These are phyloP conservation scores for Cydia fagiglandana DNA, from an alignment of 1,140 invertebrate species.

Conservation along the genomic window DNA sequence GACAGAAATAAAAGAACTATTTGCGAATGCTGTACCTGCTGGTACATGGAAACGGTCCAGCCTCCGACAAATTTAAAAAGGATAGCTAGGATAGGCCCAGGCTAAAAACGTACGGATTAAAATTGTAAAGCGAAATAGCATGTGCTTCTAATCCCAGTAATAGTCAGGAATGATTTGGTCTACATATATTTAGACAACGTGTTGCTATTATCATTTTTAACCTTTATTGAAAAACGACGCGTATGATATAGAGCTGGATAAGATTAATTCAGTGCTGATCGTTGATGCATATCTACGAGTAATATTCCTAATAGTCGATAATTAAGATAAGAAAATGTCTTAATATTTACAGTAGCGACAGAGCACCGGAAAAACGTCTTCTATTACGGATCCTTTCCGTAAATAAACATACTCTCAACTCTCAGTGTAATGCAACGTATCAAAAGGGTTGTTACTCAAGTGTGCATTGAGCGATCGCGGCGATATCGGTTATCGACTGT, in stretches of 20 bases:
- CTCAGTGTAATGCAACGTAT: constrained; percentile 23
- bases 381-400: constrained; percentile 15
- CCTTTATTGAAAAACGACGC: too few relatives aligned
- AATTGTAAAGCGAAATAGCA: not conserved
- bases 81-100: not conserved
- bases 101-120: not conserved
- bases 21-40: constrained; percentile 2
- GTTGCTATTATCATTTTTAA: not conserved
- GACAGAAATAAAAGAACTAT: constrained; percentile 28
- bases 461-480: constrained; percentile 29
- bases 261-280: too few relatives aligned
- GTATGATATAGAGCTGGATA: too few relatives aligned
- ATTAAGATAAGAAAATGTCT: not conserved
- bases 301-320: not conserved
- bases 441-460: constrained; percentile 30
- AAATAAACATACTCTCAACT: constrained; percentile 15
- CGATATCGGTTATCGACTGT: constrained; percentile 13
- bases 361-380: constrained; percentile 8
- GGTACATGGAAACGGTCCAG: constrained; percentile 15
- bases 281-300: not conserved
- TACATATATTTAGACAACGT: not conserved
- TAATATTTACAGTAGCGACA: not conserved
- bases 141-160: not conserved
- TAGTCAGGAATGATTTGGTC: not conserved
- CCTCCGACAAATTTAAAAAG: constrained; percentile 12